These are phyloP conservation scores for Zosterops japonicus DNA, from an alignment of 2,113 vertebrate species.

Conservation along the genomic window DNA sequence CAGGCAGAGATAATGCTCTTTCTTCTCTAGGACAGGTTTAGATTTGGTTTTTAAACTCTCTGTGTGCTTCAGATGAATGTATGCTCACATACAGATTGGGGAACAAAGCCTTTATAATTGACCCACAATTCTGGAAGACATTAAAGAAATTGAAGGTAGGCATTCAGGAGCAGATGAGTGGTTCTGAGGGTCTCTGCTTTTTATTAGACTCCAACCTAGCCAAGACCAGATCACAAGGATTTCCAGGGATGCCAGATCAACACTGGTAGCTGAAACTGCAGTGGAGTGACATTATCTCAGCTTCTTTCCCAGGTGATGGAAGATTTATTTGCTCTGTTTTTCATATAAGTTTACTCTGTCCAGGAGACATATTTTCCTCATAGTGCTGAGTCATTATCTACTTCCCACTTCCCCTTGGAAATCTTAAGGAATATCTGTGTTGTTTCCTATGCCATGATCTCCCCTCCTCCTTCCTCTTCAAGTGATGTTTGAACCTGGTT, in stretches of 20 bases:
- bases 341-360: not conserved
- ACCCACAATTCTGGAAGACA: not conserved
- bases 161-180: not conserved
- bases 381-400: not conserved
- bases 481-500: not conserved
- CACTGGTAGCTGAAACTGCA: not conserved
- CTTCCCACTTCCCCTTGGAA: not conserved
- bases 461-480: not conserved
- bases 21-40: not conserved
- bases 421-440: not conserved
- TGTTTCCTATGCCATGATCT: not conserved
- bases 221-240: not conserved
- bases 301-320: not conserved
- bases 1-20: not conserved
- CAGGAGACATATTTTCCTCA: not conserved
- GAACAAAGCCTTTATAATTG: not conserved
- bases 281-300: not conserved
- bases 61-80: not conserved
- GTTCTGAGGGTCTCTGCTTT: not conserved
- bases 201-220: not conserved
- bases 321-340: not conserved
- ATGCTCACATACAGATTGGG: not conserved
- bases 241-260: not conserved
- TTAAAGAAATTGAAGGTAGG: not conserved
- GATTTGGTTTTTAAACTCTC: not conserved